Evolutionary conservation across 2,888 invertebrate genomes (phyloP).

Genomic region (Andrena dorsata): DNA sequence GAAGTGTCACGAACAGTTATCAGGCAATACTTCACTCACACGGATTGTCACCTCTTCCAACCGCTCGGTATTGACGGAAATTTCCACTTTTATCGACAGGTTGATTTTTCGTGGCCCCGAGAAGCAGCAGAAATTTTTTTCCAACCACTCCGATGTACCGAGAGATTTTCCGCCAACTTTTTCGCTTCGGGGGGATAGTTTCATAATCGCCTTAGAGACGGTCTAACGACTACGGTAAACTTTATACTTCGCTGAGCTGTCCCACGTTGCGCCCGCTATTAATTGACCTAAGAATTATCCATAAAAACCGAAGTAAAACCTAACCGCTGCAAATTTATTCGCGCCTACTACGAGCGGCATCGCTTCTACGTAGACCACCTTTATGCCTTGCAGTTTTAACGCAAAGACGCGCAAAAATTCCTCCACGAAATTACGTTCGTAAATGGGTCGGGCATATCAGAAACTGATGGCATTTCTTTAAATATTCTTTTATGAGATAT

Average conservation of each 20-base stretch:
- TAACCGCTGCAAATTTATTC: conserved; percentile 18
- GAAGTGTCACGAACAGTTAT: not conserved
- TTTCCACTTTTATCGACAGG: not conserved
- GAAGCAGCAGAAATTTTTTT: not conserved
- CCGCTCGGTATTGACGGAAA: not conserved
- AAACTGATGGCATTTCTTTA: too few relatives aligned
- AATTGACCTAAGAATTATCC: conserved; percentile 33
- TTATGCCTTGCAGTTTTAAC: not conserved
- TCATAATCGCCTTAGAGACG: conserved; percentile 40
- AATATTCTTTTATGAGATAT: not conserved
- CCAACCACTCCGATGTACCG: not conserved
- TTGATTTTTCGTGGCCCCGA: not conserved
- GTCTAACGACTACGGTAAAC: conserved; percentile 43
- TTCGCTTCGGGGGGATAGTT: conserved; percentile 8
- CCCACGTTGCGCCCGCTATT: conserved; percentile 11
- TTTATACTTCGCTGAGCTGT: conserved; percentile 17
- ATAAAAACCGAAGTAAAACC: not conserved
- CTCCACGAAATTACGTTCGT: not conserved
- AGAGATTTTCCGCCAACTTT: conserved; percentile 16
- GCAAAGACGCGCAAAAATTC: not conserved
- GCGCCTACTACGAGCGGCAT: not conserved
- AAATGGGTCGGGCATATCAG: too few relatives aligned
- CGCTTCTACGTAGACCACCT: not conserved
- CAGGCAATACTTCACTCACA: not conserved
- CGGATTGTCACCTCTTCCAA: not conserved